These are phyloP conservation scores for Caranx melampygus DNA, from an alignment of 2,113 vertebrate genomes.

Conservation along the genomic window DNA sequence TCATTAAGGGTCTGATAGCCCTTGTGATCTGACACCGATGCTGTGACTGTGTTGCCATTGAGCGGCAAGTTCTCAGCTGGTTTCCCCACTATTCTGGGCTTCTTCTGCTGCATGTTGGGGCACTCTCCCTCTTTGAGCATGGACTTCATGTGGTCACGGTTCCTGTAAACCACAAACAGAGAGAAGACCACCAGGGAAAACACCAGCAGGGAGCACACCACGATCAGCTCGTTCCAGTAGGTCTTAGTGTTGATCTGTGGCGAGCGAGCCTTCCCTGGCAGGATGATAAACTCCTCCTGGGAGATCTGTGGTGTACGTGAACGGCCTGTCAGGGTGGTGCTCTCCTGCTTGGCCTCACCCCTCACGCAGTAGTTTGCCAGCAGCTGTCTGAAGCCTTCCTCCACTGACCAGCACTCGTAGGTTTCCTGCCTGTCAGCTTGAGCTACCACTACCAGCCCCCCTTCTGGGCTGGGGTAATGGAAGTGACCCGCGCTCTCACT, in stretches of 20 bases:
- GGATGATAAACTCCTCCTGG: slow-evolving; percentile 75
- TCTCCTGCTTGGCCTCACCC: slow-evolving; percentile 73
- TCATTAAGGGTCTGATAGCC: slow-evolving; percentile 96
- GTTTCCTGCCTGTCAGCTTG: slow-evolving; percentile 83
- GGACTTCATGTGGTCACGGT: slow-evolving; percentile 89
- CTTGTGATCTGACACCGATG: slow-evolving; percentile 87
- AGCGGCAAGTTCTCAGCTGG: slow-evolving; percentile 90
- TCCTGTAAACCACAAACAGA: slow-evolving; percentile 89
- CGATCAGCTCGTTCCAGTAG: slow-evolving; percentile 95
- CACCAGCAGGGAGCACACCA: slow-evolving; percentile 89
- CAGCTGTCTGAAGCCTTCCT: slow-evolving; percentile 90
- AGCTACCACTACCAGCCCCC: slow-evolving; percentile 91
- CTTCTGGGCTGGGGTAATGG: slow-evolving; percentile 87
- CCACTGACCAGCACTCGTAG: slow-evolving; percentile 95
- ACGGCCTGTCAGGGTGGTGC: slow-evolving; percentile 79
- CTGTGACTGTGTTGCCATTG: slow-evolving; percentile 86
- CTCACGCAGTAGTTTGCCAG: slow-evolving; percentile 92
- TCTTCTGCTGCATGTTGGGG: slow-evolving; percentile 86
- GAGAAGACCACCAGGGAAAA: slow-evolving; percentile 83
- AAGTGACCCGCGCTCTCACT: slow-evolving; percentile 80
- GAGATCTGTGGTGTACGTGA: slow-evolving; percentile 73
- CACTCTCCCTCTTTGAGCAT: slow-evolving; percentile 90
- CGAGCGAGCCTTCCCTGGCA: slow-evolving; percentile 75
- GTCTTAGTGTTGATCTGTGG: slow-evolving; percentile 86
- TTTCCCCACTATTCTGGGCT: slow-evolving; percentile 80